Percentiles rank a stretch among this genome's conserved stretches.
These are phyloP conservation scores for Meda fulgida DNA, from an alignment of 2,797 vertebrate species.

Conservation along the genomic window DNA sequence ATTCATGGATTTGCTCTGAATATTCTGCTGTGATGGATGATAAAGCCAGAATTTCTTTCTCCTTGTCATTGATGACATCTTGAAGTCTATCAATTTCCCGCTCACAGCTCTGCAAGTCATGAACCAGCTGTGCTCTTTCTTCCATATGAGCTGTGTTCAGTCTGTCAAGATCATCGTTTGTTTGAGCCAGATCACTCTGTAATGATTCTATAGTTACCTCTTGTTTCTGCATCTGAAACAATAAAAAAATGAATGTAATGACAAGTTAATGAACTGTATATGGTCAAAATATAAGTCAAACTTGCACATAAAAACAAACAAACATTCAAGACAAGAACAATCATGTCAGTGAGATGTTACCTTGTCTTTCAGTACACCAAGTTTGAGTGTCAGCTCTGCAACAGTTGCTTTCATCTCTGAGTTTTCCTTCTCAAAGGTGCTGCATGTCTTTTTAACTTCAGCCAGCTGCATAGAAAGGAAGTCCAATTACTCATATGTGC, in stretches of 20 bases:
- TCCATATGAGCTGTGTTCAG: constrained; percentile 86
- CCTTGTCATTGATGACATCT: constrained; percentile 83
- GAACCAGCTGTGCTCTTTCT: constrained; percentile 88
- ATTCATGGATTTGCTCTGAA: constrained; percentile 78
- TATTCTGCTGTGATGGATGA: constrained; percentile 80
- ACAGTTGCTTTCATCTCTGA: constrained; percentile 78
- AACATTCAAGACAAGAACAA: neutral
- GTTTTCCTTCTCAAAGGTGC: constrained; percentile 78
- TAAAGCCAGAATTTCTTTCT: constrained; percentile 81
- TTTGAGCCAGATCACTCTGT: constrained; percentile 86
- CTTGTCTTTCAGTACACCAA: constrained; percentile 84
- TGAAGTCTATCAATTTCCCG: constrained; percentile 87
- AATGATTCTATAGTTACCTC: constrained; percentile 79
- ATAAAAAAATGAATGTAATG: constrained; percentile 43
- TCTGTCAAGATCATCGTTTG: constrained; percentile 89
- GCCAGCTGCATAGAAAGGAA: constrained; percentile 74
- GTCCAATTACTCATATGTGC: neutral
- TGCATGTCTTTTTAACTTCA: constrained; percentile 76
- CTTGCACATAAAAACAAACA: neutral
- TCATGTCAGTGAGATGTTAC: constrained; percentile 65
- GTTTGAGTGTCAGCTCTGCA: constrained; percentile 81
- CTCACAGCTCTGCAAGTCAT: constrained; percentile 89
- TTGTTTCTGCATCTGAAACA: constrained; percentile 83
- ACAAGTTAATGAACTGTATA: neutral
- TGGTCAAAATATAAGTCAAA: neutral